Base-by-base conservation (phyloP, 1,140 invertebrate species). In the Uloborus diversus region DNA sequence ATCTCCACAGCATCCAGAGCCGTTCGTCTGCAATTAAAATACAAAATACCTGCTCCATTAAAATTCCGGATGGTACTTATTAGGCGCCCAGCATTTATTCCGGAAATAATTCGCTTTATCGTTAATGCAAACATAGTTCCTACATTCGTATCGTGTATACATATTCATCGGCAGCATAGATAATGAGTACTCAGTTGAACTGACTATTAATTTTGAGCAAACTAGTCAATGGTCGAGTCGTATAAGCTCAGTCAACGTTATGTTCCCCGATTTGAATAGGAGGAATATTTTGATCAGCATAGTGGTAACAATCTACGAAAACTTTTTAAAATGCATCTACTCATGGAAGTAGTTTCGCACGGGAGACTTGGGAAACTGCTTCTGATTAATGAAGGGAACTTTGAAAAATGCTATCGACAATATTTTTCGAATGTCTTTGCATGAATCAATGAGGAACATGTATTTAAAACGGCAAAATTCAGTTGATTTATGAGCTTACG, bases 161-260 rank as follows among this genome's bases (percentile, higher is more conserved):
- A 62, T 51, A 62, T 75, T 62, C 25, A 62, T 75, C 9, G 37
- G 42, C 3, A 25, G 59, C n/a, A 42, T 64, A 13, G 37, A 14
- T 75, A 75, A 75, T 75, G 59, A 64, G 57, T 17, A 64, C 27
- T 49, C 37, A n/a, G 33, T 59, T 59, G 59, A 51, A 47, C 51
- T 37, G 59, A 64, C 71, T 64, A 49, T 64, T 61, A 75, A 75
- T 73, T 73, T 73, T 42, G n/a, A 61, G 25, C 4, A 42, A 59
- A 47, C 56, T n/a, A 32, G 35, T 30, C 13, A 56, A 69, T 33
- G 30, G n/a, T 28, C 20, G 17, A 53, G 28, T 23, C 25, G 25
- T 23, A 73, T 61, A 25, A 47, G 69, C 23, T 47, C 37, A 56
- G 57, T 70, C 51, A 35, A 70, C 53, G 37, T n/a, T 17, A 27